phyloP scores from a whole-genome alignment of 2,888 invertebrate species.

The Lasioglossum oenotherae region DNA sequence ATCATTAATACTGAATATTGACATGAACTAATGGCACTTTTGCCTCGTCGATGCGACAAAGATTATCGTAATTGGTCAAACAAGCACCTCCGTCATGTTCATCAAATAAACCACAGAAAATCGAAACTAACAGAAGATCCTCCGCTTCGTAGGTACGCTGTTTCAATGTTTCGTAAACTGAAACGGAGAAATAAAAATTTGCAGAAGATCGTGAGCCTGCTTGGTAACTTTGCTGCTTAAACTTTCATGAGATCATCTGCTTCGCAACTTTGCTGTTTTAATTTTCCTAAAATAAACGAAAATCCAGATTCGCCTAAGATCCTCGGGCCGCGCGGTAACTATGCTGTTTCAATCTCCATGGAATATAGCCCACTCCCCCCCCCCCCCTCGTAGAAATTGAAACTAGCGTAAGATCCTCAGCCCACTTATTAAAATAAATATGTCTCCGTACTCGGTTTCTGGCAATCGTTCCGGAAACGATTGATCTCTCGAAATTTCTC shows the following conservation, averaged over 20 bases:
- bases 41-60: neutral
- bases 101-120: neutral
- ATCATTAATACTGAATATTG: neutral
- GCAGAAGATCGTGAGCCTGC: neutral
- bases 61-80: neutral
- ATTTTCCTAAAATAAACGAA: neutral
- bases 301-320: neutral
- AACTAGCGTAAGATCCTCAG: neutral
- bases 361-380: neutral
- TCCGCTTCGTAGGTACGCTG: neutral
- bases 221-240: neutral
- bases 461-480: neutral
- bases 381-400: neutral
- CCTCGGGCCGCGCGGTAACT: no score
- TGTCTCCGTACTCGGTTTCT: neutral
- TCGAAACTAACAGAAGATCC: neutral
- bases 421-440: neutral
- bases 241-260: neutral
- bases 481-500: neutral
- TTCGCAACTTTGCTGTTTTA: neutral
- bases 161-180: neutral
- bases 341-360: neutral
- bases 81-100: neutral
- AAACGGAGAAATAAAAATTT: neutral
- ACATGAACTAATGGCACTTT: neutral